These are phyloP conservation scores for Frankliniella intonsa DNA, from an alignment of 2,888 invertebrate genomes.

Conservation along the genomic window DNA sequence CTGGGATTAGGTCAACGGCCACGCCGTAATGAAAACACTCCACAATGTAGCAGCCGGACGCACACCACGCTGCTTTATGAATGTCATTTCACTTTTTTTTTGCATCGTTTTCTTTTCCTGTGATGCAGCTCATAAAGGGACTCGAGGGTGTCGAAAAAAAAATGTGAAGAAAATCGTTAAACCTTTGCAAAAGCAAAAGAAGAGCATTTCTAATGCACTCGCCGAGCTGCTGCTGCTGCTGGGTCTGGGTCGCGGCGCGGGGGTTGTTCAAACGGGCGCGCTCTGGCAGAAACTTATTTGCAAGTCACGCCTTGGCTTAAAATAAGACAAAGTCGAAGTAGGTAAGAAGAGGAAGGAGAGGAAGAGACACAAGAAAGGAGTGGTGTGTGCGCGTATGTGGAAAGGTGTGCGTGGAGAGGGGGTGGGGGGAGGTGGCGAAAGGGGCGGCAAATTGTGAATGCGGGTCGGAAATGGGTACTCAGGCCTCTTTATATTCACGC, in stretches of 20 bases:
- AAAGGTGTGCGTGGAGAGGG: background rate
- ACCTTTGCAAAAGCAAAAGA: too few species aligned
- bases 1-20: constrained; percentile 16
- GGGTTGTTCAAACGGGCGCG: too few species aligned
- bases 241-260: too few species aligned
- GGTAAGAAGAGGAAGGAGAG: too few species aligned
- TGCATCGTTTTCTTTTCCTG: background rate
- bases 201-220: too few species aligned
- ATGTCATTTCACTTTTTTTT: background rate
- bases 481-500: constrained; percentile 5
- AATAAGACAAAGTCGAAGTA: too few species aligned
- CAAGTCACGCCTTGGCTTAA: too few species aligned
- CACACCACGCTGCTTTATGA: too few species aligned
- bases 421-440: background rate
- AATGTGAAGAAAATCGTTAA: background rate
- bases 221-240: too few species aligned
- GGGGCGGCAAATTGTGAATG: background rate
- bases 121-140: background rate
- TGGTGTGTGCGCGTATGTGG: background rate
- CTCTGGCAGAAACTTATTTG: too few species aligned
- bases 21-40: constrained; percentile 6
- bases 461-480: constrained; percentile 11
- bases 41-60: background rate
- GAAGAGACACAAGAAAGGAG: too few species aligned
- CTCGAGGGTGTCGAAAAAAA: background rate